These are phyloP conservation scores for Watsonalla cultraria DNA, from an alignment of 2,888 invertebrate species.

Conservation along the genomic window DNA sequence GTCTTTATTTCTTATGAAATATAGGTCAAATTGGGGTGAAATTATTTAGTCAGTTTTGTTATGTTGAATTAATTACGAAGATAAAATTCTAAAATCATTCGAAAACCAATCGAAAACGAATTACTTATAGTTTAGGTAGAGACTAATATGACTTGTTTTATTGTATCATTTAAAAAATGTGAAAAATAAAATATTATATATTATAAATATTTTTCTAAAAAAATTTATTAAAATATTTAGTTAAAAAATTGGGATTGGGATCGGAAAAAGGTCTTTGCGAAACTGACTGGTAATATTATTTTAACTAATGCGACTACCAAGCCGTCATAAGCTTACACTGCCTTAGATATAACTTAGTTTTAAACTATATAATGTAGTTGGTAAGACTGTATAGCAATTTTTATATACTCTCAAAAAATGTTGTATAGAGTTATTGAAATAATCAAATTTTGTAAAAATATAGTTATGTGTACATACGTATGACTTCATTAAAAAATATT, in stretches of 20 bases:
- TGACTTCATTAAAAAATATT: too few relatives aligned
- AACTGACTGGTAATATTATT: slow-evolving; percentile 18
- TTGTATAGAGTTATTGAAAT: too few relatives aligned
- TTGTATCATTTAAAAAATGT: too few relatives aligned
- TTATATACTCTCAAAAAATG: background rate
- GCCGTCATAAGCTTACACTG: slow-evolving; percentile 25
- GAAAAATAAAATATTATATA: too few relatives aligned
- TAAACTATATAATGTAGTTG: slow-evolving; percentile 1
- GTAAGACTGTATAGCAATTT: slow-evolving; percentile 5
- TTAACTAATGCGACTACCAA: slow-evolving; percentile 17
- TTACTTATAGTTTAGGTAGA: too few relatives aligned
- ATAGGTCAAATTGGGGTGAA: background rate
- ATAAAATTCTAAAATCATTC: too few relatives aligned
- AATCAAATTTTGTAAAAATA: too few relatives aligned
- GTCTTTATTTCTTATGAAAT: background rate
- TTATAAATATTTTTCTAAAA: too few relatives aligned
- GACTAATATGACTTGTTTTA: too few relatives aligned
- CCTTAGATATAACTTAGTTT: slow-evolving; percentile 16
- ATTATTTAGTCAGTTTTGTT: slow-evolving; percentile 4
- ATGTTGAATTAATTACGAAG: background rate
- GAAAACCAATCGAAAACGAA: background rate
- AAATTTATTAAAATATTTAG: background rate
- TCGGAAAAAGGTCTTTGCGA: slow-evolving; percentile 8
- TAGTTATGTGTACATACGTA: too few relatives aligned
- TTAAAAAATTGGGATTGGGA: slow-evolving; percentile 1